Conservation (phyloP, 2,888 invertebrate species). For the Cybosia mesomella region DNA sequence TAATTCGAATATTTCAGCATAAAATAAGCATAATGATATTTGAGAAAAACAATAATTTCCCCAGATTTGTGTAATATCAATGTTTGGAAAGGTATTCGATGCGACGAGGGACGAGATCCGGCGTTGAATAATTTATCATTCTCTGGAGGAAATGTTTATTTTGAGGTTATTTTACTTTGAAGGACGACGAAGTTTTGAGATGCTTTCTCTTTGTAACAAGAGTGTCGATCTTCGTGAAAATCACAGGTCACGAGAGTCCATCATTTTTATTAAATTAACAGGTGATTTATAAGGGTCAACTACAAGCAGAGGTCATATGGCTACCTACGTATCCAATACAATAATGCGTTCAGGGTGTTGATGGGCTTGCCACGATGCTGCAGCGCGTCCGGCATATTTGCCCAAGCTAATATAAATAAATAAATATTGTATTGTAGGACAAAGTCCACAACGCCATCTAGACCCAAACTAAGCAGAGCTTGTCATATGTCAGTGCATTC, state of each 20-base stretch:
- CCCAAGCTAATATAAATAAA: no score
- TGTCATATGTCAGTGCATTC: no score
- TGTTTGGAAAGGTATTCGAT: conserved; percentile 32
- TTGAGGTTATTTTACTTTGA: conserved; percentile 17
- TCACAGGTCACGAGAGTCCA: neutral
- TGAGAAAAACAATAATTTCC: conserved; percentile 45
- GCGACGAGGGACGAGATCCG: conserved; percentile 9
- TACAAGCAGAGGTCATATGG: no score
- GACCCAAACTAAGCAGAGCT: no score
- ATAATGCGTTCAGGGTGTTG: no score
- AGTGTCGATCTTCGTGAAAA: neutral
- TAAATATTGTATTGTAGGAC: no score
- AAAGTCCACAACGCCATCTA: no score
- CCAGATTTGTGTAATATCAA: conserved; percentile 44
- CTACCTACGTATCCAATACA: no score
- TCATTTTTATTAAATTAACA: neutral
- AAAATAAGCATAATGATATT: conserved; percentile 45
- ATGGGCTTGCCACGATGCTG: no score
- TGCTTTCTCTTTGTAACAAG: neutral
- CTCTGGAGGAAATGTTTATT: conserved; percentile 21
- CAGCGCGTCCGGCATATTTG: no score
- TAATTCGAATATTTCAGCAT: conserved; percentile 47
- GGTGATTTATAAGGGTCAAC: neutral
- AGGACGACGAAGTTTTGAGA: conserved; percentile 1
- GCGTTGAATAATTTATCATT: conserved; percentile 45